Evolutionary conservation across 2,113 vertebrate genomes (phyloP).

Genomic region (human): DNA sequence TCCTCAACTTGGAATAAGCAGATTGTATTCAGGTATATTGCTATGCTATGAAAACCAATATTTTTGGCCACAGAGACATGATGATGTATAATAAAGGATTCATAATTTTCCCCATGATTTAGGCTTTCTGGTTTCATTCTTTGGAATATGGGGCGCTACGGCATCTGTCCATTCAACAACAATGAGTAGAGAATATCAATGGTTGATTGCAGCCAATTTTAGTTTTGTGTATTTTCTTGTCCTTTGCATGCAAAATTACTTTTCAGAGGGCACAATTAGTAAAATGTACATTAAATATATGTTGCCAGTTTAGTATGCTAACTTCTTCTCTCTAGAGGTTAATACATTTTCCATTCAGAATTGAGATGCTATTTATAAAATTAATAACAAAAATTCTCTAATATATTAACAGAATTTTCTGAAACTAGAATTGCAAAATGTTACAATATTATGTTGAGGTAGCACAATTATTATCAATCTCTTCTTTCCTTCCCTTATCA

Average conservation of each 20-base stretch:
- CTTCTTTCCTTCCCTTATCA: background rate
- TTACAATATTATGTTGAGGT: background rate
- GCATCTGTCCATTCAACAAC: background rate
- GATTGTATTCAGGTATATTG: rapidly evolving
- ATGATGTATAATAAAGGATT: background rate
- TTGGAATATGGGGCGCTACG: background rate
- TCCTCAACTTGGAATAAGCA: background rate
- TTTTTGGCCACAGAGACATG: background rate
- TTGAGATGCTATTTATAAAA: background rate
- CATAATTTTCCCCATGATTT: background rate
- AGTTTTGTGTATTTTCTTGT: background rate
- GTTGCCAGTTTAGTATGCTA: background rate
- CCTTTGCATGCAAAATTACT: background rate
- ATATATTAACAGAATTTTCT: background rate
- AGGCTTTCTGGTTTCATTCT: background rate
- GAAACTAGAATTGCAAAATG: background rate
- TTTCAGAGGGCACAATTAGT: constrained; percentile 4
- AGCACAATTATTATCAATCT: too few species aligned
- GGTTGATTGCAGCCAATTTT: background rate
- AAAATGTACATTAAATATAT: background rate
- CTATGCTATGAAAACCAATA: background rate
- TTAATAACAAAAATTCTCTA: background rate
- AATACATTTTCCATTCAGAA: background rate
- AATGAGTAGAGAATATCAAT: background rate
- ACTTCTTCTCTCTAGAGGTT: background rate